Evolutionary conservation across 2,113 vertebrate species (phyloP), one percentile per base, ranked within the genome.

Genomic region (Saccopteryx leptura): DNA sequence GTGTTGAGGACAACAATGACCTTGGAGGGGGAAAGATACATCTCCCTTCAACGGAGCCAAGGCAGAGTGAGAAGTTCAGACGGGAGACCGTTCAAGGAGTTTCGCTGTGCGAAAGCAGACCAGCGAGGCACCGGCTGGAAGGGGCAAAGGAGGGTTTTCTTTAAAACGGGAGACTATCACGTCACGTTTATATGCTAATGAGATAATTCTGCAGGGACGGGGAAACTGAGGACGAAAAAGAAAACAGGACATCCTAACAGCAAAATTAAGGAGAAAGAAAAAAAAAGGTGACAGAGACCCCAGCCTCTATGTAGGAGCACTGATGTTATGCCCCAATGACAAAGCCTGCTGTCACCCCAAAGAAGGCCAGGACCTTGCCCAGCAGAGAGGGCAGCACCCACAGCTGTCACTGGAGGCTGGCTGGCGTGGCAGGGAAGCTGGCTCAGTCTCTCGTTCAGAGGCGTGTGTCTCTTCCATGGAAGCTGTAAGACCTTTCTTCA

Each of bases 311-410:
- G 1, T 4, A 46, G 39, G 52, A 46, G 39, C 1, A 5, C 28
- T 7, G 9, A 56, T 9, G 65, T 28, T 68, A 58, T 1, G 13
- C 2, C 6, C 89, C 12, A 18, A 3, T 0, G 3, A 9, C 1
- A 4, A 75, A 46, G 74, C 4, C 56, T 1, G 2, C 23, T 56
- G 33, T 46, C 23, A 2, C 4, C 14, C 50, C 33, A 65, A 3
- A 2, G 65, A 46, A 69, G 66, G 39, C 63, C 4, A 11, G 9
- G n/a, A 28, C 46, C 18, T 10, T 18, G 0, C 46, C 54, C 24
- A 14, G 5, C 9, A 60, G 9, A n/a, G 17, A 12, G 66, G 17
- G 1, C 0, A 3, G 24, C 5, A 1, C 31, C 31, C 66, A n/a
- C 4, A 0, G 7, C 74, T 26, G 12, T 56, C 50, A n/a, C 39